These are phyloP conservation scores for Parotocinclus haroldoi DNA, from an alignment of 2,797 vertebrate species.

Conservation along the genomic window DNA sequence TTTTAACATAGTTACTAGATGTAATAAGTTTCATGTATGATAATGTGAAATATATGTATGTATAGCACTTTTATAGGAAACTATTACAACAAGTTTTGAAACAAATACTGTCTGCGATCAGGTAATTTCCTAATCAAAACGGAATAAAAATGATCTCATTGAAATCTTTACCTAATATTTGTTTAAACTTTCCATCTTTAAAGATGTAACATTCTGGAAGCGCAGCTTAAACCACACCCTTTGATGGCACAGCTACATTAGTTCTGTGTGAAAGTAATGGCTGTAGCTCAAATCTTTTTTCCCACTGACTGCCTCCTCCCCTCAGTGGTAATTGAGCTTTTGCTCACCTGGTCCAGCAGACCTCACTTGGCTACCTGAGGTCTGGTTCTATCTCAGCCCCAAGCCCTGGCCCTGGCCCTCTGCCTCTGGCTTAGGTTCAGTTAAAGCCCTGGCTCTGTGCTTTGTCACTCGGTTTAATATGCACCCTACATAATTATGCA, in stretches of 20 bases:
- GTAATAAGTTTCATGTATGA: too few species aligned
- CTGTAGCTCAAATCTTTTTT: constrained; percentile 64
- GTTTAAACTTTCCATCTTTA: too few species aligned
- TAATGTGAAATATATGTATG: too few species aligned
- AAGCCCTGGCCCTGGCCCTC: constrained; percentile 45
- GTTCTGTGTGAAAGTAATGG: constrained; percentile 63
- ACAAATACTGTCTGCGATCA: too few species aligned
- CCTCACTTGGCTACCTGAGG: constrained; percentile 76
- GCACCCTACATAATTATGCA: constrained; percentile 99
- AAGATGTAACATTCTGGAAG: constrained; percentile 31
- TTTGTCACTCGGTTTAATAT: constrained; percentile 99
- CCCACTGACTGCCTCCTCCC: constrained; percentile 64
- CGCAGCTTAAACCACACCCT: constrained; percentile 42
- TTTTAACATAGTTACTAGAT: too few species aligned
- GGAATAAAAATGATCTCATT: too few species aligned
- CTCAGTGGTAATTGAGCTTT: constrained; percentile 85
- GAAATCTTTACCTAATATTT: too few species aligned
- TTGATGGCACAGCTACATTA: constrained; percentile 68
- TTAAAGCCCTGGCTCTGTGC: constrained; percentile 93
- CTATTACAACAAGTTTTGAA: too few species aligned
- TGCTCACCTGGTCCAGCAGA: constrained; percentile 61
- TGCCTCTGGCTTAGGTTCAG: constrained; percentile 81
- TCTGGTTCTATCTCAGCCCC: constrained; percentile 8
- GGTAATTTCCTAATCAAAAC: too few species aligned
- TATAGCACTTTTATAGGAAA: too few species aligned